Percentiles rank a stretch among this genome's conserved stretches.
These are phyloP conservation scores for Clunio marinus DNA, from an alignment of 2,888 invertebrate species.

Conservation along the genomic window DNA sequence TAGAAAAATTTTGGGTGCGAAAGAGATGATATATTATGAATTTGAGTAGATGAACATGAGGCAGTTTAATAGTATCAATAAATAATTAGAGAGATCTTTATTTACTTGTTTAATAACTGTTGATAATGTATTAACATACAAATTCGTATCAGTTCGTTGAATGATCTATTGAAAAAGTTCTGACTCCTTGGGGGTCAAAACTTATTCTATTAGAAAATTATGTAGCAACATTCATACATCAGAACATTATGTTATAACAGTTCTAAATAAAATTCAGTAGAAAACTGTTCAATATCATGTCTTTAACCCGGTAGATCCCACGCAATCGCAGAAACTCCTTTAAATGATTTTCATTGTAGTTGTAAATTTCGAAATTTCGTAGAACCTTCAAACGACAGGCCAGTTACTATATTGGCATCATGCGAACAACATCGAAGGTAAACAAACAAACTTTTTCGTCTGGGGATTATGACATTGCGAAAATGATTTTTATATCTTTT, in stretches of 20 bases:
- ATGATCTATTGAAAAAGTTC: no score
- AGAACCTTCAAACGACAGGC: constrained; percentile 1
- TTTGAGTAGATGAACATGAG: neutral
- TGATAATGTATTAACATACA: no score
- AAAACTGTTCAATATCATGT: neutral
- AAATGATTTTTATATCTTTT: neutral
- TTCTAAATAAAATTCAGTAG: neutral
- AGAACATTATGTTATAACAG: no score
- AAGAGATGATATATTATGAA: no score
- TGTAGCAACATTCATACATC: neutral
- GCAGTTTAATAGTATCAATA: neutral
- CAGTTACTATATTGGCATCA: neutral
- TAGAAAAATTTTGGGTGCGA: no score
- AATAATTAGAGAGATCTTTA: neutral
- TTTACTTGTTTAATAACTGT: no score
- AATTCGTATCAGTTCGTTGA: no score
- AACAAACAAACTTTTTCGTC: neutral
- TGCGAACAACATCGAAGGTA: constrained; percentile 7
- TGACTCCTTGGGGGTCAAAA: neutral
- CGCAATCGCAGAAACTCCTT: neutral
- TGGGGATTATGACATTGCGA: constrained; percentile 7
- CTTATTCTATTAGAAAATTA: neutral
- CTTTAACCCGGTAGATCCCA: constrained; percentile 20
- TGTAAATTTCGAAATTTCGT: constrained; percentile 17
- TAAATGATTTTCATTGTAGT: neutral